Evolutionary conservation across 2,888 invertebrate genomes (phyloP), one percentile per base, ranked within the genome.

Genomic region (Cryptus armator): DNA sequence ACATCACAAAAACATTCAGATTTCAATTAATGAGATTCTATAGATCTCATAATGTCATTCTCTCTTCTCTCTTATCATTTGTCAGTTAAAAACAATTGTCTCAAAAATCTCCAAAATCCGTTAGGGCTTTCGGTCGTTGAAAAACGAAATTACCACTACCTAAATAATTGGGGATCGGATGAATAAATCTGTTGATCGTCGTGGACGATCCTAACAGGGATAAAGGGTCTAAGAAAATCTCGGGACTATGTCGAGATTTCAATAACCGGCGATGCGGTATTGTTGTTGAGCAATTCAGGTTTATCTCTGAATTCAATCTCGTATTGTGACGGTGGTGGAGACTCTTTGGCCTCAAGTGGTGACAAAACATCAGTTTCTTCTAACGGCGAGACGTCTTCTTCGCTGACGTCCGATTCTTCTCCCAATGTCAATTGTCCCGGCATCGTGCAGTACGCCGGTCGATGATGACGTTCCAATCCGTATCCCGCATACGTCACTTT

Each of bases 401-500:
- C 86, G 80, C 88, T 64, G 59, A 86, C 94, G 83, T 95, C 95
- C 87, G 95, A 94, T n/a, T 94, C 94, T 10, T 87, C 88, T 56
- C 92, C 92, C 44, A 90, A 86, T 64, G 91, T 91, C 71, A 94
- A 89, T 1, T 93, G 90, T 14, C 90, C 90, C 0, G 94, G 94
- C 16, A 95, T 91, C 7, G 83, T 53, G 77, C 85, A 85, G 19
- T 94, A 94, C 37, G 94, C 94, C 6, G 94, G 91, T 77, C 94
- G 94, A 19, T 90, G 91, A 0, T 81, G 83, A 9, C 92, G 85
- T 93, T 94, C 86, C 90, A 90, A 43, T 87, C 93, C 86, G 89
- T 92, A 88, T 71, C 92, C 90, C 0, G 66, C 85, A 89, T 96
- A 96, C 0, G 97, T 96, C 48, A 98, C 97, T 92, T 97, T 97